Percentiles rank a stretch among this genome's conserved stretches.
Evolutionary conservation across 2,888 invertebrate genomes (phyloP).

Genomic region (Philereme vetulata): DNA sequence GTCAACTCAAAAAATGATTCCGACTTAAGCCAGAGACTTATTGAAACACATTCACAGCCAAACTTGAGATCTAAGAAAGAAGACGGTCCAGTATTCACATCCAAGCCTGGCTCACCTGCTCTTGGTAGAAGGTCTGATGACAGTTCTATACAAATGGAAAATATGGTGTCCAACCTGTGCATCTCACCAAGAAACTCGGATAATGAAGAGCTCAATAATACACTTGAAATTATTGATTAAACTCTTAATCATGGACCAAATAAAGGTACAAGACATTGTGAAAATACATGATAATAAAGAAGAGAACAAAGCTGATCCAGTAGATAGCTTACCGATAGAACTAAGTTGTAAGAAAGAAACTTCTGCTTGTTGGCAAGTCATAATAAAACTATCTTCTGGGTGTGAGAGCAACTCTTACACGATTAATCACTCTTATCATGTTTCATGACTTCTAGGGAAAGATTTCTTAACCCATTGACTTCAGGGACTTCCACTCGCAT

Average conservation of each 20-base stretch:
- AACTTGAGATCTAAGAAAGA: conserved; percentile 42
- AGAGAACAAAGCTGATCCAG: conserved; percentile 14
- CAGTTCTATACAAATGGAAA: conserved; percentile 63
- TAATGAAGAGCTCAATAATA: conserved; percentile 56
- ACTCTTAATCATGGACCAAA: conserved; percentile 57
- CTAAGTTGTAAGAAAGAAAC: conserved; percentile 32
- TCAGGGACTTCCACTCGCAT: conserved; percentile 46
- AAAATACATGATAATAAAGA: conserved; percentile 11
- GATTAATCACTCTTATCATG: conserved; percentile 57
- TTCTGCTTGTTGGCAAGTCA: conserved; percentile 66
- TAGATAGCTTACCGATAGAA: conserved; percentile 1
- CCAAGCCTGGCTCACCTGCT: conserved; percentile 28
- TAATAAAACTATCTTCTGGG: conserved; percentile 64
- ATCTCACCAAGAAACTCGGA: conserved; percentile 39
- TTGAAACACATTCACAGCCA: conserved; percentile 66
- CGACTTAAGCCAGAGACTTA: conserved; percentile 56
- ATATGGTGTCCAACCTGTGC: conserved; percentile 54
- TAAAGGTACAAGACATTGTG: conserved; percentile 1
- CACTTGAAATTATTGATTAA: conserved; percentile 60
- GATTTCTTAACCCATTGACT: conserved; percentile 59
- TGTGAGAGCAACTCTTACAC: conserved; percentile 40
- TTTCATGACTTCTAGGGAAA: conserved; percentile 58
- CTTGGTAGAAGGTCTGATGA: conserved; percentile 51
- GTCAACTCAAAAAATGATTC: conserved; percentile 28
- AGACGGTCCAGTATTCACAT: conserved; percentile 26